These are phyloP conservation scores for Nasonia longicornis DNA, from an alignment of 1,140 invertebrate genomes.

Conservation along the genomic window DNA sequence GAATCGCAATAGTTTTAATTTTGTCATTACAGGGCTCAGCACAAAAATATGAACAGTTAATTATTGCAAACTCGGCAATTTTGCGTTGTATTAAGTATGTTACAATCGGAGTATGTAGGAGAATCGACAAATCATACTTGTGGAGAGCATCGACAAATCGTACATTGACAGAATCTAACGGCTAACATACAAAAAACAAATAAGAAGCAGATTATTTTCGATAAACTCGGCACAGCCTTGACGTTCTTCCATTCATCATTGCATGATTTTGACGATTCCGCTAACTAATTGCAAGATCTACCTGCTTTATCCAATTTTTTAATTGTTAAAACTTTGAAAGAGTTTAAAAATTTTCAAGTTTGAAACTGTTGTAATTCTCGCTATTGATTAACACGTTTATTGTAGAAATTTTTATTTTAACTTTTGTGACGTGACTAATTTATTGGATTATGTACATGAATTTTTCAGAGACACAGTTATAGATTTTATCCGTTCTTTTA, in stretches of 20 bases:
- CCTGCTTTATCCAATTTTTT: neutral
- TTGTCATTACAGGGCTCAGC: constrained; percentile 5
- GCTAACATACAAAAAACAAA: constrained; percentile 42
- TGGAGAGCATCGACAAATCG: constrained; percentile 35
- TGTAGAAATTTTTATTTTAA: constrained; percentile 6
- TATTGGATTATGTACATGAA: constrained; percentile 15
- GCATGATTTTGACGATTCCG: constrained; percentile 23
- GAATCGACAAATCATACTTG: constrained; percentile 22
- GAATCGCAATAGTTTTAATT: constrained; percentile 37
- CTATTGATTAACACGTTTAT: constrained; percentile 26
- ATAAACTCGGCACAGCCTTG: constrained; percentile 37
- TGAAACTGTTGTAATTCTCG: constrained; percentile 12
- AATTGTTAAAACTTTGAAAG: constrained; percentile 29
- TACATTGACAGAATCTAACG: constrained; percentile 30
- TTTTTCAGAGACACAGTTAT: neutral
- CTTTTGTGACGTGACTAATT: constrained; percentile 5
- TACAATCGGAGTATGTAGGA: neutral
- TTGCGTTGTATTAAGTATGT: neutral
- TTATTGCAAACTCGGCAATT: constrained; percentile 13
- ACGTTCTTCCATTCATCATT: constrained; percentile 19
- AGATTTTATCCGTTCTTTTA: constrained; percentile 11
- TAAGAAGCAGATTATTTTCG: constrained; percentile 40
- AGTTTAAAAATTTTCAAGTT: constrained; percentile 28
- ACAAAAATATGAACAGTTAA: constrained; percentile 20
- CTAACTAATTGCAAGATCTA: constrained; percentile 21